Evolutionary conservation across 1,140 invertebrate species (phyloP).

Genomic region (Apis dorsata): DNA sequence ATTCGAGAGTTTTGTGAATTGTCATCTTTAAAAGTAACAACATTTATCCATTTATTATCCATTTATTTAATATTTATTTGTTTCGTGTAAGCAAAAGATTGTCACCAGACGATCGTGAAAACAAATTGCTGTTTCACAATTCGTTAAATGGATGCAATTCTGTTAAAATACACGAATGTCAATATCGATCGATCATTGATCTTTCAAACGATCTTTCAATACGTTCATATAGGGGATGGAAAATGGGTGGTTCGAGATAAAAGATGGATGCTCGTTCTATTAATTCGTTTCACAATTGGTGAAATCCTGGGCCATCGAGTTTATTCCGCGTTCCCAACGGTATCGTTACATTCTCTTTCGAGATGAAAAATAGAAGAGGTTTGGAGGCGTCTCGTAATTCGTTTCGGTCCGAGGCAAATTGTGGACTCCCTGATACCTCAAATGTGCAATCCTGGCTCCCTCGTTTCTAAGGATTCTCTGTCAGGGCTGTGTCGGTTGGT

Average conservation of each 20-base stretch:
- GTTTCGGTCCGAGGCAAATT: conserved; percentile 5
- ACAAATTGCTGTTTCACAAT: too few species aligned
- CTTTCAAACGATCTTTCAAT: neutral
- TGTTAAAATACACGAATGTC: too few species aligned
- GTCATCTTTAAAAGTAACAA: too few species aligned
- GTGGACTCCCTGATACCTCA: conserved; percentile 27
- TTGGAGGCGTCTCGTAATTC: neutral
- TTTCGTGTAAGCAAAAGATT: too few species aligned
- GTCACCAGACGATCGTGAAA: too few species aligned
- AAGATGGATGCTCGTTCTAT: conserved; percentile 1
- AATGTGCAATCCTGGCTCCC: conserved; percentile 15
- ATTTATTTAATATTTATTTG: too few species aligned
- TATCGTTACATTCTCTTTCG: conserved; percentile 17
- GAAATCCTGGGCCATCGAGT: neutral
- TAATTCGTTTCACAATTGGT: neutral
- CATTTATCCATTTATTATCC: too few species aligned
- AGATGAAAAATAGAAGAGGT: neutral
- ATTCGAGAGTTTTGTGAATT: too few species aligned
- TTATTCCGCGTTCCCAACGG: conserved; percentile 2
- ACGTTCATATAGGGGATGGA: neutral
- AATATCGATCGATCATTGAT: neutral
- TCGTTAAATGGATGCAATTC: too few species aligned
- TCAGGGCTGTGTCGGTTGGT: too few species aligned
- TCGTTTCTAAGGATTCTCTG: conserved; percentile 1
- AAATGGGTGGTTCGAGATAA: neutral